These are phyloP conservation scores for Aleiodes testaceus DNA, from an alignment of 2,888 invertebrate genomes.

Conservation along the genomic window DNA sequence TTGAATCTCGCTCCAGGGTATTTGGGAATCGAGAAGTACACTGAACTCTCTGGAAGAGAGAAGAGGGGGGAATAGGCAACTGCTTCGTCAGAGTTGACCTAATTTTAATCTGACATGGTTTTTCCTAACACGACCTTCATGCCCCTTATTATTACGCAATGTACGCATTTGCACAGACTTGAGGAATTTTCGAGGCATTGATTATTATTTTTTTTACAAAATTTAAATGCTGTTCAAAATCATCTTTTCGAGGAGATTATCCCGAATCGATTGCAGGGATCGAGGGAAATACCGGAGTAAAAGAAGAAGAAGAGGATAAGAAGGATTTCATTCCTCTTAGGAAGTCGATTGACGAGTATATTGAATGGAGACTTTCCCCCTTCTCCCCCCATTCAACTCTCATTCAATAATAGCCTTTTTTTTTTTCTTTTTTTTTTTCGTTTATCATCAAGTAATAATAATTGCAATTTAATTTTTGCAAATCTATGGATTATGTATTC, in stretches of 20 bases:
- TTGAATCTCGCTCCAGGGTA: constrained; percentile 23
- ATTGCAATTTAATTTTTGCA: too few relatives aligned
- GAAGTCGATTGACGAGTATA: neutral
- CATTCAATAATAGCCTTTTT: too few relatives aligned
- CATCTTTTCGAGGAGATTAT: constrained; percentile 10
- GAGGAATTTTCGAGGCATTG: neutral
- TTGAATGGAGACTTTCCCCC: too few relatives aligned
- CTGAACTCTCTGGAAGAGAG: constrained; percentile 17
- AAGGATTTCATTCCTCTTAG: constrained; percentile 5
- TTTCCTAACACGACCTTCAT: constrained; percentile 14
- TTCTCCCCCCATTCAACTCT: too few relatives aligned
- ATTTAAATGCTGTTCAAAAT: constrained; percentile 36
- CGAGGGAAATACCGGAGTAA: neutral
- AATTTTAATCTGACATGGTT: constrained; percentile 18
- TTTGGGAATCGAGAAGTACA: constrained; percentile 31
- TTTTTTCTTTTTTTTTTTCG: too few relatives aligned
- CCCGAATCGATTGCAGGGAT: constrained; percentile 43
- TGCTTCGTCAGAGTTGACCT: constrained; percentile 27
- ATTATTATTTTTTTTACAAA: constrained; percentile 10
- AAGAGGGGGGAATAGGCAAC: constrained; percentile 5
- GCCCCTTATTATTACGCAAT: neutral
- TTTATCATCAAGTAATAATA: too few relatives aligned
- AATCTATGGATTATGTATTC: too few relatives aligned
- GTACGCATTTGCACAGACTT: constrained; percentile 12
- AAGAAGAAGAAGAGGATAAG: neutral